Base-by-base conservation (phyloP, 2,888 invertebrate species). In the Sylvicola cinctus region DNA sequence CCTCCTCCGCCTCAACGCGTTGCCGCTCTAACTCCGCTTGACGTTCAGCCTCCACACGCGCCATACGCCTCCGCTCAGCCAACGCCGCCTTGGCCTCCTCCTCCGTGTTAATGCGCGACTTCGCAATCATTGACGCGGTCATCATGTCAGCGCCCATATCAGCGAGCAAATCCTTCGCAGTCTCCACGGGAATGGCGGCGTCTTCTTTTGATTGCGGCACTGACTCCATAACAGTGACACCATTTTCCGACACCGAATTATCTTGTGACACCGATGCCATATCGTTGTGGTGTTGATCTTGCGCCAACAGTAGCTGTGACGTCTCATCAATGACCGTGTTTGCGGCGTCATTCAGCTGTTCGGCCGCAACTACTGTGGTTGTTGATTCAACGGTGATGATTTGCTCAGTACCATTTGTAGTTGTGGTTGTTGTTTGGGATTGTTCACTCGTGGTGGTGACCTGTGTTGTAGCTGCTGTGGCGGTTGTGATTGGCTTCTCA, bases 61-160 rank as follows among this genome's bases (percentile, higher is more conserved):
- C 90, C 39, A 84, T 62, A 38, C 87, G 67, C 42, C 91, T 63
- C 40, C 85, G 67, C 62, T 91, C 91, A 1, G 91, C 90, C 36
- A 93, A 61, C 36, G 88, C 90, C 13, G 88, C 88, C 58, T 90
- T 91, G 7, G 91, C 91, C 54, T 90, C 75, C 54, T 85, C 88
- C 59, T 87, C 88, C 3, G 87, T 87, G 8, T 78, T 83, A 43
- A 87, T 84, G 43, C 74, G 63, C 20, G 63, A 62, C 51, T 69
- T 74, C 10, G 67, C 66, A 39, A 68, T 70, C 66, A 74, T 70
- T 25, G 74, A 74, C 31, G 74, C 68, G 43, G 62, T 52, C 13
- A 29, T 12, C 4, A 13, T 29, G 13, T 29, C 29, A 29, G 11
- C 13, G 13, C 8, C 14, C 10, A 12, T 8, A 13, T 30, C 30